phyloP scores from a whole-genome alignment of 2,113 vertebrate genomes.

The Galemys pyrenaicus region DNA sequence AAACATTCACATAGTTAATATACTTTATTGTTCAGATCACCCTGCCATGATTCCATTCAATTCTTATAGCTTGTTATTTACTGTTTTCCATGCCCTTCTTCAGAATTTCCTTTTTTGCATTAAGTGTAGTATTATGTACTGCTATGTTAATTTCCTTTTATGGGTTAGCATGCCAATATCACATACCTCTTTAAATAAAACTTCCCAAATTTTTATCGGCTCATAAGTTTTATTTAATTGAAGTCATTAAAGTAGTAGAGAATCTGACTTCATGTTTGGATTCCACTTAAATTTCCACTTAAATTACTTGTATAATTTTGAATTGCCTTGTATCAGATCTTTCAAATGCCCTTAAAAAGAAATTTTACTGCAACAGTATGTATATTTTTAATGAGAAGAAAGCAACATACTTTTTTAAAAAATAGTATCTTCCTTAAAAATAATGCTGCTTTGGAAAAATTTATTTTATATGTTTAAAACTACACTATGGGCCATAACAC shows the following conservation, averaged over 20 bases:
- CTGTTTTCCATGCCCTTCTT: background rate
- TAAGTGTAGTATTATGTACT: background rate
- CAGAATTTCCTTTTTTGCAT: background rate
- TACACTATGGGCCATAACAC: slow-evolving; percentile 6
- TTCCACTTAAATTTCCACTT: slow-evolving; percentile 55
- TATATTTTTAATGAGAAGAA: slow-evolving; percentile 43
- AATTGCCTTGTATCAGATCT: slow-evolving; percentile 58
- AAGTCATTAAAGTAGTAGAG: slow-evolving; percentile 44
- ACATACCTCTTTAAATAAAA: slow-evolving; percentile 40
- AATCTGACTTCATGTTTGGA: slow-evolving; percentile 22
- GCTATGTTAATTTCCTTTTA: background rate
- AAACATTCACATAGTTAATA: slow-evolving; percentile 2
- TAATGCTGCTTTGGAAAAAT: slow-evolving; percentile 34
- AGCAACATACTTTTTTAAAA: background rate
- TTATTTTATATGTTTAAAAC: background rate
- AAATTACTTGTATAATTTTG: slow-evolving; percentile 59
- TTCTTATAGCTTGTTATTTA: slow-evolving; percentile 30
- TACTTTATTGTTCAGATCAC: background rate
- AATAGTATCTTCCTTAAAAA: slow-evolving; percentile 36
- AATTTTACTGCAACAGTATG: slow-evolving; percentile 45
- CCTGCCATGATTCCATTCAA: background rate
- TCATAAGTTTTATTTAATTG: slow-evolving; percentile 58
- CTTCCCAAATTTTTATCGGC: slow-evolving; percentile 15
- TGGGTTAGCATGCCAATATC: background rate
- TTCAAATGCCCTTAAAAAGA: slow-evolving; percentile 42